A percentile compares a stretch with the other conserved stretches of the same genome.
phyloP scores from a whole-genome alignment of 2,113 vertebrate species.

The Seriola quinqueradiata region DNA sequence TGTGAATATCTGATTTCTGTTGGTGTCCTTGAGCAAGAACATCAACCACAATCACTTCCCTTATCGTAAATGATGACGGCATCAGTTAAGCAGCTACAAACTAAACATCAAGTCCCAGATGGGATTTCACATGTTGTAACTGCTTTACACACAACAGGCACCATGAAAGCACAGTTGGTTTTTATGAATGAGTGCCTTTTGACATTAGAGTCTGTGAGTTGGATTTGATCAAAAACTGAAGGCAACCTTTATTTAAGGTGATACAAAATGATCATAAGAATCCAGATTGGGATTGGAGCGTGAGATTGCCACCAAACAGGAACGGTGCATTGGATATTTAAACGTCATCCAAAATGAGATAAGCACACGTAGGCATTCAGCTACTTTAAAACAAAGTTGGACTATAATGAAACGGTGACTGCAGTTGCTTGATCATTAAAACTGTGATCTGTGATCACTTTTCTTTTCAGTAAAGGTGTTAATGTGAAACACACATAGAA shows the following conservation, averaged over 20 bases:
- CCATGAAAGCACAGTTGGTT: constrained; percentile 10
- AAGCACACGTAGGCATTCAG: neutral
- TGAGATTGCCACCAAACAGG: neutral
- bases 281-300: neutral
- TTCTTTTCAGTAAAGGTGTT: neutral
- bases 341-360: neutral
- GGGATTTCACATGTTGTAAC: constrained; percentile 1
- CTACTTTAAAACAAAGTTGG: neutral
- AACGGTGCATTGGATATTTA: neutral
- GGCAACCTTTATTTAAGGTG: neutral
- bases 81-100: neutral
- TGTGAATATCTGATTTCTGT: neutral
- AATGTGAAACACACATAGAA: neutral
- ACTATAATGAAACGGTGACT: neutral
- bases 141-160: constrained; percentile 7
- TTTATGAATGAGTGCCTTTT: constrained; percentile 1
- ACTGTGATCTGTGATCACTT: neutral
- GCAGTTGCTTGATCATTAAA: neutral
- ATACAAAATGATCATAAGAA: neutral
- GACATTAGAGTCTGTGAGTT: neutral
- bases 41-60: neutral
- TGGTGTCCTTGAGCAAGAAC: constrained; percentile 17
- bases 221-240: neutral
- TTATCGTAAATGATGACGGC: constrained; percentile 10
- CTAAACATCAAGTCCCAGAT: constrained; percentile 21